Percentiles rank a stretch among this genome's conserved stretches.
phyloP scores from a whole-genome alignment of 2,888 invertebrate species.

The Apodemia hepburni region DNA sequence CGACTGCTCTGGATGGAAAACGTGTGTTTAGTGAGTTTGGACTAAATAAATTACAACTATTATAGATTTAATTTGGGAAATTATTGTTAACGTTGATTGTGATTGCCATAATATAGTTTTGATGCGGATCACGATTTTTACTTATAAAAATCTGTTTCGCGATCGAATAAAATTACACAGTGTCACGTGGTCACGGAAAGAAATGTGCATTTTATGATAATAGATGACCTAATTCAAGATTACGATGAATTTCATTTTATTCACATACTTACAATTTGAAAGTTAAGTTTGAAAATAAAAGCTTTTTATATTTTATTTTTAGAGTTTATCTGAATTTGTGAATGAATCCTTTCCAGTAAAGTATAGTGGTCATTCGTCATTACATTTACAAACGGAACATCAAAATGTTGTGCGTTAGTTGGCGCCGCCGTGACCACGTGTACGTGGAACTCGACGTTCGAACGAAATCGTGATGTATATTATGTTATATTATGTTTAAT shows the following conservation, averaged over 20 bases:
- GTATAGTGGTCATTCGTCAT: too few relatives aligned
- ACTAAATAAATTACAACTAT: not conserved
- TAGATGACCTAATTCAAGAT: too few relatives aligned
- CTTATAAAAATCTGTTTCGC: constrained; percentile 2
- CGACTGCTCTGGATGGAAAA: not conserved
- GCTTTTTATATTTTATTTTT: not conserved
- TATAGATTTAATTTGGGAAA: not conserved
- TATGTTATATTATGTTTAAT: not conserved
- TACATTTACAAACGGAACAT: too few relatives aligned
- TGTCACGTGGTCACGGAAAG: not conserved
- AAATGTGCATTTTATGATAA: too few relatives aligned
- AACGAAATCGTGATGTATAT: constrained; percentile 6
- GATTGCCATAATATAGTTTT: not conserved
- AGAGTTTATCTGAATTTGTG: not conserved
- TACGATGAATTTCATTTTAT: too few relatives aligned
- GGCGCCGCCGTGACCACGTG: not conserved
- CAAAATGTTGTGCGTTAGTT: not conserved
- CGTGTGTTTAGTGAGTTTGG: not conserved
- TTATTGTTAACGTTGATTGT: not conserved
- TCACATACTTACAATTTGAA: too few relatives aligned
- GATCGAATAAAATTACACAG: not conserved
- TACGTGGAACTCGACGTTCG: not conserved
- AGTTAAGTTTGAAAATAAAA: too few relatives aligned
- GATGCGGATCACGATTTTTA: constrained; percentile 11
- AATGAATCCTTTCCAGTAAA: not conserved